Conservation (phyloP, 2,888 invertebrate species). For the Hanleya hanleyi region DNA sequence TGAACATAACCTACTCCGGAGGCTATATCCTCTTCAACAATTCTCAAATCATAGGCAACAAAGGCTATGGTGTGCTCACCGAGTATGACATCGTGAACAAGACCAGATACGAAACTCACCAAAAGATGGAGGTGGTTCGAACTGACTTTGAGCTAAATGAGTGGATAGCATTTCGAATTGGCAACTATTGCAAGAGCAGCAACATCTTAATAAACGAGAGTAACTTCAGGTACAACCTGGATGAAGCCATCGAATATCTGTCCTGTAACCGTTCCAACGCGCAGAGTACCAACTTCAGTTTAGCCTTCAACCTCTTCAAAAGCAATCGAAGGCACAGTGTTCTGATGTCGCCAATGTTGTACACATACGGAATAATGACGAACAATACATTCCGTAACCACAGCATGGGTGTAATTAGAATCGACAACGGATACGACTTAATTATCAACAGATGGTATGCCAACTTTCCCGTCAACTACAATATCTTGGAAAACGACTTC, state of each 20-base stretch:
- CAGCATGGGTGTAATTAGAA: constrained; percentile 85
- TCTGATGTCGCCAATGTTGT: constrained; percentile 67
- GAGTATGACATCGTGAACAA: constrained; percentile 65
- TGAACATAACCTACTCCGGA: constrained; percentile 96
- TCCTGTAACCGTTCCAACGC: constrained; percentile 83
- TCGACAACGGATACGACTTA: constrained; percentile 81
- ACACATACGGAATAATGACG: constrained; percentile 75
- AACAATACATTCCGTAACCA: constrained; percentile 92
- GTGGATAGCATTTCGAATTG: constrained; percentile 91
- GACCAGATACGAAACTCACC: constrained; percentile 55
- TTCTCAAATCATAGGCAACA: constrained; percentile 89
- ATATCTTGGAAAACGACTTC: constrained; percentile 83
- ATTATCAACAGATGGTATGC: constrained; percentile 66
- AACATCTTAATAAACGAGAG: constrained; percentile 86
- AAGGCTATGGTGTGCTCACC: constrained; percentile 79
- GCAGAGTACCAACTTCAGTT: constrained; percentile 64
- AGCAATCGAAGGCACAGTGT: constrained; percentile 68
- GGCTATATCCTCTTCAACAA: constrained; percentile 94
- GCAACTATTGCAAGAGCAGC: constrained; percentile 87
- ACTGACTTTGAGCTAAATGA: constrained; percentile 90
- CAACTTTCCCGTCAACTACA: constrained; percentile 65
- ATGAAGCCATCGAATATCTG: constrained; percentile 86
- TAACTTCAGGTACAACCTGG: constrained; percentile 86
- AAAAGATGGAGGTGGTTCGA: constrained; percentile 80
- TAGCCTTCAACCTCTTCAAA: constrained; percentile 66